Conservation (phyloP, 1,140 invertebrate genomes). For the Apis dorsata region DNA sequence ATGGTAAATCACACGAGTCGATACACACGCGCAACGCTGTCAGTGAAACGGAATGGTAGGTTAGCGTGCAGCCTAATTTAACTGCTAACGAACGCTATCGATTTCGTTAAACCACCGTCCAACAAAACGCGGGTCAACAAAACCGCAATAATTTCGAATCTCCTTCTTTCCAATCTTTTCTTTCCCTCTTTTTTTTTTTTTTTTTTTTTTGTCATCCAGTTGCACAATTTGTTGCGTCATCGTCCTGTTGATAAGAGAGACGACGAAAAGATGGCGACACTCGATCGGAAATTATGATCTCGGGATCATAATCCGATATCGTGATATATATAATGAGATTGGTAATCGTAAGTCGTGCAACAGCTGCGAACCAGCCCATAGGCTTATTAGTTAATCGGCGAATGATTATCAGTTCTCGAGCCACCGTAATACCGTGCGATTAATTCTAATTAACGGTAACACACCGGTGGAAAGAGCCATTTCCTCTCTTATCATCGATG, state of each 20-base stretch:
- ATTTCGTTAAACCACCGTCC: neutral
- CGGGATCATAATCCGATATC: neutral
- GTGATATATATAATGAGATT: neutral
- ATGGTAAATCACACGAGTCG: slow-evolving; percentile 25
- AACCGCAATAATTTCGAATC: neutral
- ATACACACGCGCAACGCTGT: neutral
- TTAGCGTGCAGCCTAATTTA: slow-evolving; percentile 1
- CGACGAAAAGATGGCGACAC: neutral
- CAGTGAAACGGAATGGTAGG: neutral
- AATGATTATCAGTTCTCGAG: slow-evolving; percentile 34
- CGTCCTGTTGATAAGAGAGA: neutral
- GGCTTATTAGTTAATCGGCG: slow-evolving; percentile 53
- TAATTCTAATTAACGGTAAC: slow-evolving; percentile 49
- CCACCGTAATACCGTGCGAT: slow-evolving; percentile 24
- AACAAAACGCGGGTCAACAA: neutral
- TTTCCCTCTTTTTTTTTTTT: neutral
- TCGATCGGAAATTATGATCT: neutral
- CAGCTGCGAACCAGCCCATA: slow-evolving; percentile 37
- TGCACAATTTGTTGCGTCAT: neutral
- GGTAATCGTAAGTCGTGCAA: slow-evolving; percentile 25
- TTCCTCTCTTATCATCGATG: neutral
- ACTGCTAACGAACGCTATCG: slow-evolving; percentile 21
- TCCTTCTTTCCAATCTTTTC: neutral
- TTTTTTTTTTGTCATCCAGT: neutral
- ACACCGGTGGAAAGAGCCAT: slow-evolving; percentile 3